Base-by-base conservation (phyloP, 1,140 invertebrate species). In the Aphis gossypii region DNA sequence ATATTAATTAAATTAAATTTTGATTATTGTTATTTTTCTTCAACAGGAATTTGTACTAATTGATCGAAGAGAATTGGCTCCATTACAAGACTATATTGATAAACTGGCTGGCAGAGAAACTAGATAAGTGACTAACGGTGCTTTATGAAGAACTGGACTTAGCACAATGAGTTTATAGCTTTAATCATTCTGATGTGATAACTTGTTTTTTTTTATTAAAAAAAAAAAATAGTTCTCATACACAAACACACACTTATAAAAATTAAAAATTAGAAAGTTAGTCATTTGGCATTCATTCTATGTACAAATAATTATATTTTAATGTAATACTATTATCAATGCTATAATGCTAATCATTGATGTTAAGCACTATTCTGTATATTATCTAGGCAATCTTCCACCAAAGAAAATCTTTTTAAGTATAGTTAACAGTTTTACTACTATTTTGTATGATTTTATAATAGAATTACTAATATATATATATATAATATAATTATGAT, bases 31-130 rank as follows among this genome's bases (percentile, higher is more conserved):
- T 82, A 46, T 93, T 83, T 94, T 93, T 94, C 94, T 94, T 94
- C 96, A 97, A 35, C 96, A 99, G 97, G 99, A 99, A 96, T 99
- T 99, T 95, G 98, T 97, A 95, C 96, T 99, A 94, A 99, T 99
- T 95, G 99, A 99, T 95, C 97, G 98, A 95, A 97, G 98, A 95
- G 99, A 99, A 96, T 96, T 99, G 95, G 99, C 98, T 90, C 99
- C 99, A 25, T 96, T 99, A 87, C 98, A 99, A 95, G 99, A 99
- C 95, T 96, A 99, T 93, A 99, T 99, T 96, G 99, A 99, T 95
- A 99, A 99, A 96, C 96, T 99, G 94, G 99, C 98, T 38, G 97
- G 97, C 94, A 98, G 98, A 95, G 97, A 94, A 92, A 92, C 94
- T 56, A 91, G 94, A 94, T 94, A 93, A 93, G 30, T 56, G 48